Evolutionary conservation across 2,888 invertebrate genomes (phyloP), one percentile per base, ranked within the genome.

Genomic region (Temnothorax rugatulus): DNA sequence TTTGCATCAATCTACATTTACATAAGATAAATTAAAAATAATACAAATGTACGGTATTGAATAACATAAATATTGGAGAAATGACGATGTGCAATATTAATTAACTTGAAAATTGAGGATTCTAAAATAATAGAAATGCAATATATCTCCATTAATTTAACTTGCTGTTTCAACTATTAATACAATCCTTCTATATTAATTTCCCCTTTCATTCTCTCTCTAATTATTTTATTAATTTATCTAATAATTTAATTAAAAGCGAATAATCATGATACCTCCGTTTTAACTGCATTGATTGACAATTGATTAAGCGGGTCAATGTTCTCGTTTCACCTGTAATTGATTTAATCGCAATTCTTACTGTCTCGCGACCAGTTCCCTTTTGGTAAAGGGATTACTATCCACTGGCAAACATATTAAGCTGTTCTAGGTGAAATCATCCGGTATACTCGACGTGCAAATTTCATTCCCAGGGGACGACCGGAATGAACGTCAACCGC

Each of bases 401-500:
- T 63, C 21, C 38, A 21, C 29, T 41, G 41, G 47, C 64, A 83
- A 76, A 77, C 75, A 54, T 59, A 38, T 66, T 68, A 61, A 77
- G 25, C 59, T 52, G 77, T 77, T 77, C 74, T 29, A 29, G 59
- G 59, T 61, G 77, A 77, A 83, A 83, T 83, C 50, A 77, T 69
- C 50, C 29, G 61, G 59, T 83, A 66, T 66, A 66, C 44, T 52
- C 44, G 75, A 54, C 59, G 76, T 77, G 77, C 52, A 68, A 77
- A 77, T 82, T 73, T 82, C 76, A 41, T 82, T 75, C 64, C 57
- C n/a, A 59, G 79, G 74, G 77, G 74, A 84, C 38, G 90, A 90
- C 82, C 76, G 75, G 85, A 87, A 90, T 90, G 88, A 90, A 87
- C 86, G 86, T 75, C 75, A 86, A 90, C 81, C 64, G 87, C 90